These are phyloP conservation scores for Tamias sibiricus DNA, from an alignment of 2,113 vertebrate genomes.

Conservation along the genomic window DNA sequence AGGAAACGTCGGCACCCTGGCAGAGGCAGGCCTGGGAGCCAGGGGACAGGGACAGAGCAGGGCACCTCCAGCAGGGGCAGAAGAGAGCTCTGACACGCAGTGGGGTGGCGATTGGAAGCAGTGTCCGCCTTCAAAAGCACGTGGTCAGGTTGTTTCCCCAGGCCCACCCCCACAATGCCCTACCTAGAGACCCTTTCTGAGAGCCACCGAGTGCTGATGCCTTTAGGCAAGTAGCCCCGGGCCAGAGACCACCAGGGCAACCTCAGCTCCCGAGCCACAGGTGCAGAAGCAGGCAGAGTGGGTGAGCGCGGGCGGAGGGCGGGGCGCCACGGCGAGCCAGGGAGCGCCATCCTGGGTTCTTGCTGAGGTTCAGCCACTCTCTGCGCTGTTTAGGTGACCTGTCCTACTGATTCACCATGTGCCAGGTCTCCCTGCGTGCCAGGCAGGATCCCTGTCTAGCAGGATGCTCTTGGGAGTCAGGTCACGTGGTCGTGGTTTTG, in stretches of 20 bases:
- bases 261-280: not conserved
- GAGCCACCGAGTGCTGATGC: not conserved
- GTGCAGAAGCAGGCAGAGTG: too few species aligned
- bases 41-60: conserved; percentile 36
- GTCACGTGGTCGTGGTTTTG: not conserved
- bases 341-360: too few species aligned
- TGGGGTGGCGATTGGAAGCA: too few species aligned
- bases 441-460: too few species aligned
- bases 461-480: not conserved
- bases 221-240: rapidly evolving
- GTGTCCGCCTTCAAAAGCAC: not conserved
- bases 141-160: too few species aligned
- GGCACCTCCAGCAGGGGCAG: not conserved
- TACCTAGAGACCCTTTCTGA: not conserved
- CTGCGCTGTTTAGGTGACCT: not conserved
- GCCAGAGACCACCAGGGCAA: not conserved
- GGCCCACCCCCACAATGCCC: not conserved
- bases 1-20: conserved; percentile 63
- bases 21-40: conserved; percentile 46
- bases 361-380: not conserved
- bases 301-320: too few species aligned
- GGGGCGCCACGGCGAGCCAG: too few species aligned
- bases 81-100: not conserved
- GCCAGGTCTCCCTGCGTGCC: not conserved
- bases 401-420: not conserved